These are phyloP conservation scores for Pinna nobilis DNA, from an alignment of 1,140 invertebrate species.

Conservation along the genomic window DNA sequence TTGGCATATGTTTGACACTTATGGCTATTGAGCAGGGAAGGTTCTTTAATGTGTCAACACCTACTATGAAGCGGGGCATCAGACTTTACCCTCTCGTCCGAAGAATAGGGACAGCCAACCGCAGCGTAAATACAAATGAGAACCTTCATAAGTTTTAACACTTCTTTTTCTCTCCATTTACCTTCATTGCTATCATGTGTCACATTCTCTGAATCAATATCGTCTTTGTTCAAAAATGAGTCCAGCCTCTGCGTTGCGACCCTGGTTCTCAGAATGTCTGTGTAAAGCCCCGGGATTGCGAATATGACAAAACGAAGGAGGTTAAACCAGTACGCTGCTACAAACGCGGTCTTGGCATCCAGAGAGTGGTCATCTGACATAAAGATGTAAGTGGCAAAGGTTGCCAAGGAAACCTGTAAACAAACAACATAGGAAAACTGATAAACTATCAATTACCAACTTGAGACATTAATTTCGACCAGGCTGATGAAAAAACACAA, in stretches of 20 bases:
- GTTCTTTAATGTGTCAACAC: too few relatives aligned
- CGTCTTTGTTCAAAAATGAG: conserved; percentile 69
- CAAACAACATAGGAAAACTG: not conserved
- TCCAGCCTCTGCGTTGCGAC: conserved; percentile 69
- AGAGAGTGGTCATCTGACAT: conserved; percentile 80
- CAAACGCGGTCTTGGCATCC: conserved; percentile 93
- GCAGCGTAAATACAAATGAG: too few relatives aligned
- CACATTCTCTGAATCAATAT: conserved; percentile 66
- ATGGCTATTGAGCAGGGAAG: too few relatives aligned
- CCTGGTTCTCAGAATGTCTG: conserved; percentile 72
- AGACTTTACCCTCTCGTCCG: too few relatives aligned
- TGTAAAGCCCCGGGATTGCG: conserved; percentile 78
- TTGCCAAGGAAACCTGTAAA: conserved; percentile 85
- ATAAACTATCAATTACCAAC: not conserved
- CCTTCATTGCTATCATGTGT: conserved; percentile 45
- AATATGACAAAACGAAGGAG: conserved; percentile 93
- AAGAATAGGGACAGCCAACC: too few relatives aligned
- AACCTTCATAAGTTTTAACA: too few relatives aligned
- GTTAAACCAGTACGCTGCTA: conserved; percentile 98
- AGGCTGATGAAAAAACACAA: not conserved
- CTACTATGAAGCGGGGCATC: too few relatives aligned
- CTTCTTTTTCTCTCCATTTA: too few relatives aligned
- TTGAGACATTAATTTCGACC: not conserved
- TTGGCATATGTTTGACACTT: too few relatives aligned
- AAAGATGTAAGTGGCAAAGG: conserved; percentile 80